Conservation (phyloP, 2,113 vertebrate species). For the Rhabdornis inornatus region DNA sequence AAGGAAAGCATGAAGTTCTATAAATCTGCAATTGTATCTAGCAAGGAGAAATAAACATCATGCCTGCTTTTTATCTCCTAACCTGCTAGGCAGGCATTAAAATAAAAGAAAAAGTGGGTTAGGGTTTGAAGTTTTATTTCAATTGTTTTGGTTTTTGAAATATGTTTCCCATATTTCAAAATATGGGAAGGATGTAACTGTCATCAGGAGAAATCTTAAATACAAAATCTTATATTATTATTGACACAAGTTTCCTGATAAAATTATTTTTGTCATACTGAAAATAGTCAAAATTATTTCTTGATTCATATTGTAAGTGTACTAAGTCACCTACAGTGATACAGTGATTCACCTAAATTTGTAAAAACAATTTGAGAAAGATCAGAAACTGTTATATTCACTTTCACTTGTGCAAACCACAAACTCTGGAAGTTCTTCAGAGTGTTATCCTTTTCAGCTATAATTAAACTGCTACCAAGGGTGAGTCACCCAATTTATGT, state of each 20-base stretch:
- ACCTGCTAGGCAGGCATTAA: background rate
- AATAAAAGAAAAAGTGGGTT: background rate
- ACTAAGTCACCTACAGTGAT: background rate
- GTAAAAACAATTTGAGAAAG: background rate
- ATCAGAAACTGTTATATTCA: background rate
- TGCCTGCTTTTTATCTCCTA: background rate
- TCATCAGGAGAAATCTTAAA: background rate
- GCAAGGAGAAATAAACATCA: background rate
- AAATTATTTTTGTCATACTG: background rate
- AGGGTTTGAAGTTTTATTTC: rapidly evolving
- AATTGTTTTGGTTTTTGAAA: background rate
- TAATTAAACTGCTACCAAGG: background rate
- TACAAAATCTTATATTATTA: background rate
- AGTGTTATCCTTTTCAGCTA: background rate
- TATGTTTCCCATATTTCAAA: background rate
- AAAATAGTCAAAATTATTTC: background rate
- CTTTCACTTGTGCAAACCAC: background rate
- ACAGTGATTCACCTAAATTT: background rate
- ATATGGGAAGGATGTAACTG: background rate
- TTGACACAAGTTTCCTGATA: background rate
- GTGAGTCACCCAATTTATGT: background rate
- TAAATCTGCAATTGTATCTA: background rate
- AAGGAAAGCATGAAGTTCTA: background rate
- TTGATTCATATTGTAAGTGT: background rate
- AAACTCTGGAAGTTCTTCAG: background rate